These are phyloP conservation scores for Arothron firmamentum DNA, from an alignment of 2,113 vertebrate species.

Conservation along the genomic window DNA sequence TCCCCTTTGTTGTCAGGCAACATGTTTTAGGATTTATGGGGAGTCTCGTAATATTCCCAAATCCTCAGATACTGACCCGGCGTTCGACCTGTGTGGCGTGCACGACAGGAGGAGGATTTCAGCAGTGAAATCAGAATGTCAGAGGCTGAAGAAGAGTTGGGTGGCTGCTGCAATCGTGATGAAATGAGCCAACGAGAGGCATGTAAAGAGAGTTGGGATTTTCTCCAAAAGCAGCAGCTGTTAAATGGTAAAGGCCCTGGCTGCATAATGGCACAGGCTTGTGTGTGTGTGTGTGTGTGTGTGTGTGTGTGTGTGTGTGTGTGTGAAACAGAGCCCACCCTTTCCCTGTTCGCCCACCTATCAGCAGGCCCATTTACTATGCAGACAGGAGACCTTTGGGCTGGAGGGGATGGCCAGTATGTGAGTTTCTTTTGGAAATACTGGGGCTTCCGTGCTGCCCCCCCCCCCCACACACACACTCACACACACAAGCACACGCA, in stretches of 20 bases:
- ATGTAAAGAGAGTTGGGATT: conserved; percentile 62
- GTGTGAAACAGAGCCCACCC: conserved; percentile 23
- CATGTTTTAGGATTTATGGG: neutral
- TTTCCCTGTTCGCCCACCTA: conserved; percentile 57
- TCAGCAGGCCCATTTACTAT: conserved; percentile 71
- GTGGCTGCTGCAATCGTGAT: conserved; percentile 39
- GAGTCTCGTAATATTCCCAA: conserved; percentile 23
- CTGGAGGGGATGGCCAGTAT: conserved; percentile 33
- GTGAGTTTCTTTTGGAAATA: conserved; percentile 35
- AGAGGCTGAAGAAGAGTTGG: conserved; percentile 23
- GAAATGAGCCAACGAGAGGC: conserved; percentile 55
- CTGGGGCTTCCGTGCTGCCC: neutral
- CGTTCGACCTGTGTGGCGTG: too few species aligned
- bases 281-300: conserved; percentile 7
- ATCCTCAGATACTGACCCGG: too few species aligned
- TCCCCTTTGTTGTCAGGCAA: conserved; percentile 12
- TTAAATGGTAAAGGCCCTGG: conserved; percentile 54
- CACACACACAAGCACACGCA: conserved; percentile 13
- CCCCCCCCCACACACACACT: neutral
- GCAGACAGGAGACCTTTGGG: conserved; percentile 64
- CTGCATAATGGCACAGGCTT: conserved; percentile 28
- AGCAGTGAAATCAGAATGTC: conserved; percentile 38
- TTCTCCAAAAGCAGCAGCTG: conserved; percentile 58
- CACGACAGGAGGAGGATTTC: conserved; percentile 8
- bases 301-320: conserved; percentile 1